These are phyloP conservation scores for Hirundo rustica DNA, from an alignment of 2,797 vertebrate species.

Conservation along the genomic window DNA sequence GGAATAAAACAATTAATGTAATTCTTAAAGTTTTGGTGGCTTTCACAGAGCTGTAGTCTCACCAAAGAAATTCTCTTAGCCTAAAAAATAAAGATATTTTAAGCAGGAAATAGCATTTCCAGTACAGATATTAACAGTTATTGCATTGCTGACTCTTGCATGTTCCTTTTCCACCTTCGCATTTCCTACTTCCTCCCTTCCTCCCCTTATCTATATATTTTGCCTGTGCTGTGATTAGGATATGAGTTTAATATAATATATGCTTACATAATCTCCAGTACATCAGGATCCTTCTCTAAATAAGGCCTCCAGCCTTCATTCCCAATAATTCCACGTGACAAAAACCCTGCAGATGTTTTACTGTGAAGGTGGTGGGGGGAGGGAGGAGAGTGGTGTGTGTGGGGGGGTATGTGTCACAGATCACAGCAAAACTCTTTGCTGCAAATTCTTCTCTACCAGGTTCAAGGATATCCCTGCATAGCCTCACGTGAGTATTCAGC, in stretches of 20 bases:
- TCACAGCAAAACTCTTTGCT: not conserved
- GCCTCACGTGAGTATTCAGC: not conserved
- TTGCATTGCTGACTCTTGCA: not conserved
- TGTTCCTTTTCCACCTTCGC: not conserved
- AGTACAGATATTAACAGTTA: not conserved
- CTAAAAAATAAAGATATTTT: not conserved
- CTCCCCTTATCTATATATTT: not conserved
- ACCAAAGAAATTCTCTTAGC: not conserved
- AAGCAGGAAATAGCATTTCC: not conserved
- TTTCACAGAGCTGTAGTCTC: not conserved
- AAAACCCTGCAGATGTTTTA: not conserved
- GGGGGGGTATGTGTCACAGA: not conserved
- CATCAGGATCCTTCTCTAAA: not conserved
- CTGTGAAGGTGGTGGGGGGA: fast-evolving
- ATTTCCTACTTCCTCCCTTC: not conserved
- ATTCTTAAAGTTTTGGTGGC: not conserved
- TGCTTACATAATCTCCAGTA: not conserved
- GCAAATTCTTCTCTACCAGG: not conserved
- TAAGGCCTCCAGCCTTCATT: not conserved
- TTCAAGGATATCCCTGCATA: not conserved
- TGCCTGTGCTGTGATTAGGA: not conserved
- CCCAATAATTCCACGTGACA: not conserved
- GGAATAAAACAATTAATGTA: not conserved
- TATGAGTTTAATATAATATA: not conserved
- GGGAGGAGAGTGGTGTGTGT: fast-evolving